Conservation (phyloP, 2,888 invertebrate genomes). For the Eugnorisma glareosa region DNA sequence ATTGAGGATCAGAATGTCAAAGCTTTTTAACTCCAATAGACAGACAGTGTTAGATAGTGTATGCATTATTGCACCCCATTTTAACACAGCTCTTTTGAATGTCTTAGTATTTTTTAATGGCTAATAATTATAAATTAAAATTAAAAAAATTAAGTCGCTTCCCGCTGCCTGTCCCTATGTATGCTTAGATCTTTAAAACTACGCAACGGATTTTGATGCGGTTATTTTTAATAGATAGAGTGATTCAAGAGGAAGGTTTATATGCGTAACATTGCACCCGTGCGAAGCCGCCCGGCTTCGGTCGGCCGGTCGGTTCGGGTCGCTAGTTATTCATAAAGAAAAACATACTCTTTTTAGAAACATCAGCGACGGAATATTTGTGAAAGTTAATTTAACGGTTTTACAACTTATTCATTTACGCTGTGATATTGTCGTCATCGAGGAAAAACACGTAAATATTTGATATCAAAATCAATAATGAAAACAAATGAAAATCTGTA, state of each 20-base stretch:
- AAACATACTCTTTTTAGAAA: background rate
- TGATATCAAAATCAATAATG: background rate
- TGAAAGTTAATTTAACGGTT: background rate
- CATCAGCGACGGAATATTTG: background rate
- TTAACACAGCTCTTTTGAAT: background rate
- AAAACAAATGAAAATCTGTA: background rate
- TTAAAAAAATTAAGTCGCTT: too few species aligned
- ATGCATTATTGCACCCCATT: background rate
- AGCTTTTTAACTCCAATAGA: background rate
- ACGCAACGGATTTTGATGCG: too few species aligned
- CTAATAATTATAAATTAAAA: background rate
- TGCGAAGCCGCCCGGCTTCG: too few species aligned
- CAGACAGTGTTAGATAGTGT: background rate
- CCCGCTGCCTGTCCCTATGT: too few species aligned
- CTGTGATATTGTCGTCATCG: background rate
- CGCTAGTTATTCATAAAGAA: background rate
- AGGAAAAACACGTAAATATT: background rate
- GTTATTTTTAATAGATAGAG: too few species aligned
- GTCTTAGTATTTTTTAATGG: background rate
- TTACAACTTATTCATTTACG: background rate
- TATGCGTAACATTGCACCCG: too few species aligned
- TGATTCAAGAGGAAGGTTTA: too few species aligned
- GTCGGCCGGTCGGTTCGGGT: too few species aligned
- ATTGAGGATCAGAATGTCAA: background rate
- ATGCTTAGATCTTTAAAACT: too few species aligned